A percentile compares a stretch with the other conserved stretches of the same genome.
These are phyloP conservation scores for Caenorhabditis virilis DNA, from an alignment of 2,888 invertebrate genomes.

Conservation along the genomic window DNA sequence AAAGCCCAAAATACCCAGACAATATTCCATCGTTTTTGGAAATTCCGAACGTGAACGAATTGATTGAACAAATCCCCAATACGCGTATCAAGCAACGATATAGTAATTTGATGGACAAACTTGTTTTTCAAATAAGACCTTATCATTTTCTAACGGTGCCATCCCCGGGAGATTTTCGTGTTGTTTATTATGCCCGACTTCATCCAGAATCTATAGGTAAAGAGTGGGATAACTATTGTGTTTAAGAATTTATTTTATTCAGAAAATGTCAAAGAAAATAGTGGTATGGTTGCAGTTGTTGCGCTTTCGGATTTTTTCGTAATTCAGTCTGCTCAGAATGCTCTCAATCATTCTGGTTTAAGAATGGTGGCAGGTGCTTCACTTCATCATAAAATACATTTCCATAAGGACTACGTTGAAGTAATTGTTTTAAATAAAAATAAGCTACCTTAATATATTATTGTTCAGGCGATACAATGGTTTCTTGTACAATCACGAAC, in stretches of 20 bases:
- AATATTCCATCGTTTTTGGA: constrained; percentile 16
- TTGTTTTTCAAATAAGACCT: constrained; percentile 23
- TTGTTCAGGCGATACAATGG: constrained; percentile 34
- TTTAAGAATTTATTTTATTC: too few relatives aligned
- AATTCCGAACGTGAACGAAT: constrained; percentile 6
- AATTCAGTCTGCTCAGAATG: constrained; percentile 16
- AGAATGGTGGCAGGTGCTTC: constrained; percentile 21
- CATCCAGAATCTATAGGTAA: constrained; percentile 23
- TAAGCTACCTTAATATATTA: constrained; percentile 1
- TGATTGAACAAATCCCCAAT: constrained; percentile 3
- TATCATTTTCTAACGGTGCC: constrained; percentile 5
- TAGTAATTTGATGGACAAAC: too few relatives aligned
- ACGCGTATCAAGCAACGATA: constrained; percentile 5
- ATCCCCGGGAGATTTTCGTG: constrained; percentile 11
- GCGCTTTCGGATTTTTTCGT: constrained; percentile 34
- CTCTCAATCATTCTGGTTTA: constrained; percentile 8
- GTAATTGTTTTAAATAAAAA: neutral
- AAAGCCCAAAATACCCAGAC: too few relatives aligned
- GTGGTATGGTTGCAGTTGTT: constrained; percentile 26
- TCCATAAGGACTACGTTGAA: constrained; percentile 28
- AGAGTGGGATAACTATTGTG: constrained; percentile 6
- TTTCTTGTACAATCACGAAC: constrained; percentile 28
- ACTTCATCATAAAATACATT: constrained; percentile 36
- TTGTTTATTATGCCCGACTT: constrained; percentile 25
- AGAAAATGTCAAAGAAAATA: constrained; percentile 21